These are phyloP conservation scores for Xenopus laevis DNA, from an alignment of 2,113 vertebrate genomes.

Conservation along the genomic window DNA sequence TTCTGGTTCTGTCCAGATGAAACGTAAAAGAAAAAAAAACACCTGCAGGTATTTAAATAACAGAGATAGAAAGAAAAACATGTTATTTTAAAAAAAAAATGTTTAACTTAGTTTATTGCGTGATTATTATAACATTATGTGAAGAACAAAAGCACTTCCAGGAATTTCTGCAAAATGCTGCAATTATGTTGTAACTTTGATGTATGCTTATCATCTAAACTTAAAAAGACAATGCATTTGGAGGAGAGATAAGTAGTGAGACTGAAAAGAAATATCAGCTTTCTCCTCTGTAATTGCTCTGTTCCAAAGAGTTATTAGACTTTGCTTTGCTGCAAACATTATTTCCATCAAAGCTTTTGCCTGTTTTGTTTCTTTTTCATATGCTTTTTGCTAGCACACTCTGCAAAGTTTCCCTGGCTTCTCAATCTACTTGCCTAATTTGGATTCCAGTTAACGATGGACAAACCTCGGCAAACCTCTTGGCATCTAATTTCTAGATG, in stretches of 20 bases:
- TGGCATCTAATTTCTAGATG: too few relatives aligned
- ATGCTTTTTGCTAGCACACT: background rate
- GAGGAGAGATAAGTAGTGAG: constrained; percentile 44
- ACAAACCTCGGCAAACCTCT: constrained; percentile 19
- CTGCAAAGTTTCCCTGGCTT: constrained; percentile 28
- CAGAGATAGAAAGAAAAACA: constrained; percentile 25
- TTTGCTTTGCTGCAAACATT: constrained; percentile 31
- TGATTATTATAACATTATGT: constrained; percentile 43
- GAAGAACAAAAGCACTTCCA: constrained; percentile 43
- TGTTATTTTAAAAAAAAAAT: constrained; percentile 43
- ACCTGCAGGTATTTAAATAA: constrained; percentile 23
- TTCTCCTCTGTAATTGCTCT: constrained; percentile 43
- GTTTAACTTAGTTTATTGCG: constrained; percentile 33
- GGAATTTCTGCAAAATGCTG: constrained; percentile 42
- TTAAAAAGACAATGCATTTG: constrained; percentile 47
- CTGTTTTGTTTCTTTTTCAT: constrained; percentile 8
- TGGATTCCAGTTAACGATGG: constrained; percentile 7
- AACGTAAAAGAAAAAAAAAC: constrained; percentile 6
- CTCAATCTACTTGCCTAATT: constrained; percentile 14
- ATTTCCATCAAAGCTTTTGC: constrained; percentile 23
- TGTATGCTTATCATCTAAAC: constrained; percentile 44
- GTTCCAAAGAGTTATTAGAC: constrained; percentile 41
- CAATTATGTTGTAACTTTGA: constrained; percentile 47
- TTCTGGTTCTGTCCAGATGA: constrained; percentile 18
- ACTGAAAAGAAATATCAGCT: constrained; percentile 45